Conservation (phyloP, 2,113 vertebrate species). For the Chaetodon trifascialis region DNA sequence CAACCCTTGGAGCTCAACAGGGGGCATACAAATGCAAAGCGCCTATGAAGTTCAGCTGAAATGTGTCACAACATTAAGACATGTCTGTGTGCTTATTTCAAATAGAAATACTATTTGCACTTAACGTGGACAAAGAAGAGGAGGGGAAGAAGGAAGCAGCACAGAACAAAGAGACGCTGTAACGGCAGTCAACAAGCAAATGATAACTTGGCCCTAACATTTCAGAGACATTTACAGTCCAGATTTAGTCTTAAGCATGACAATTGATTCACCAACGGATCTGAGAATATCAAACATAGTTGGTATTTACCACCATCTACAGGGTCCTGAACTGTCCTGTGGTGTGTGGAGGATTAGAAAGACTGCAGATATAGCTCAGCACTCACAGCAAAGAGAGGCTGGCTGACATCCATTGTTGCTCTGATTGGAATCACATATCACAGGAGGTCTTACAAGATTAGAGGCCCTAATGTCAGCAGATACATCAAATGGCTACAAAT, state of each 20-base stretch:
- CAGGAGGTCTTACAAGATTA: conserved; percentile 19
- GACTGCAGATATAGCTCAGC: conserved; percentile 16
- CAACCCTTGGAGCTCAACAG: no score
- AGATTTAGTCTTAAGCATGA: conserved; percentile 56
- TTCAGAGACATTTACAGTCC: conserved; percentile 63
- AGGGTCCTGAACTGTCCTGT: conserved; percentile 47
- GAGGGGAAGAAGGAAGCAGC: background rate
- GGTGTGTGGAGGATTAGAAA: conserved; percentile 22
- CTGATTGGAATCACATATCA: conserved; percentile 38
- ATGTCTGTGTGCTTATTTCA: background rate
- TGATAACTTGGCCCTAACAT: conserved; percentile 48
- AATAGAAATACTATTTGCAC: background rate
- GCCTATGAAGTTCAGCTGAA: background rate
- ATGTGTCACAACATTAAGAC: background rate
- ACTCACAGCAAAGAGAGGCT: conserved; percentile 2
- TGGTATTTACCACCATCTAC: conserved; percentile 57
- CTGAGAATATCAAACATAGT: conserved; percentile 51
- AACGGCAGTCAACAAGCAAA: conserved; percentile 10
- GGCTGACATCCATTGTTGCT: conserved; percentile 7
- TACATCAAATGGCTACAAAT: background rate
- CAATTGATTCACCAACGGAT: conserved; percentile 11
- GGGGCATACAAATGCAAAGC: no score
- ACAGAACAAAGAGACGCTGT: background rate
- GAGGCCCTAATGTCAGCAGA: conserved; percentile 29
- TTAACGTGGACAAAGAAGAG: background rate